Evolutionary conservation across 2,797 vertebrate genomes (phyloP), one percentile per base, ranked within the genome.

Genomic region (Smutsia gigantea): DNA sequence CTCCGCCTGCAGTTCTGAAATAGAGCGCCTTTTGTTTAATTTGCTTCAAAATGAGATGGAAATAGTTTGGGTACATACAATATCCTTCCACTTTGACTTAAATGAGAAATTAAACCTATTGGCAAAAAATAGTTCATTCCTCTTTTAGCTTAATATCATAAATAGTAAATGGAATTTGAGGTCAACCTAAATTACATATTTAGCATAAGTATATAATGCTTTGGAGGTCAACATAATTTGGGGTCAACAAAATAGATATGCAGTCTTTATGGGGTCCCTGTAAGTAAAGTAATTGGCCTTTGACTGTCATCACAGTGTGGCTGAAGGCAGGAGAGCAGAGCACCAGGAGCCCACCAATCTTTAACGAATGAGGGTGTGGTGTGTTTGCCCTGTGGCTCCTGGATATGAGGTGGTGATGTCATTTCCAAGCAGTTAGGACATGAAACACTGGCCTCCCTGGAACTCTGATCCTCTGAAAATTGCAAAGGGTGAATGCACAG

Each of bases 321-420:
- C 8, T 0, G 55, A 25, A 63, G 29, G 9, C 39, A 3, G 9
- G 5, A 6, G n/a, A n/a, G 25, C 51, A 13, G 29, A 10, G 17
- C 8, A 13, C 14, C 14, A 3, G 0, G 74, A 12, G 17, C n/a
- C 1, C 5, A 25, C 21, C 46, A 46, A 2, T 2, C 10, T 46
- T 11, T 69, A 9, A 7, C 29, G 7, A 13, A 3, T 3, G 7
- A 46, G 49, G 2, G 3, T 0, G 29, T 8, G 21, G n/a, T 4
- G 4, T 5, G 7, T 10, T 11, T 1, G 37, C 1, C 10, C 51
- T 37, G 23, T 4, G 0, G 14, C 46, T 5, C 4, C 0, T 2
- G n/a, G 29, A 5, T 23, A 0, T 49, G 5, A 39, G 42, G 3
- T 9, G 31, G 14, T 2, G 27, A 0, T 14, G 4, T 6, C 2